Conservation (phyloP, 2,113 vertebrate genomes). For the Indicator maculatus region DNA sequence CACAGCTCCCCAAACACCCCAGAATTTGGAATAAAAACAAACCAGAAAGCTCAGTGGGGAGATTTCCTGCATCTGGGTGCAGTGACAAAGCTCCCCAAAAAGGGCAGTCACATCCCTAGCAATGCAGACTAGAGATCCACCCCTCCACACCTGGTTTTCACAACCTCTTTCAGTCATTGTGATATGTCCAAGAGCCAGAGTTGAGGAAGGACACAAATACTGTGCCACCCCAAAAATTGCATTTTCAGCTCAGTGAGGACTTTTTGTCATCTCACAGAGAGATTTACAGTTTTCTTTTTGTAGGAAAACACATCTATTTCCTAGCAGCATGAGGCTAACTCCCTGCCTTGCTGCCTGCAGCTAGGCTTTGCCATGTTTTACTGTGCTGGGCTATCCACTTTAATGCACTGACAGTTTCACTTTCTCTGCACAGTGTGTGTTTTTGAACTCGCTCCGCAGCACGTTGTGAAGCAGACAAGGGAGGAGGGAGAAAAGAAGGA, state of each 20-base stretch:
- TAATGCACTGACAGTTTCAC: slow-evolving; percentile 25
- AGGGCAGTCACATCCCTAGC: background rate
- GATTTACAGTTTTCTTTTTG: background rate
- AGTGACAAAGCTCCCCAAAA: background rate
- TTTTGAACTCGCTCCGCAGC: background rate
- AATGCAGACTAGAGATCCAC: background rate
- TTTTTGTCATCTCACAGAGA: background rate
- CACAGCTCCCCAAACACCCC: fast-evolving
- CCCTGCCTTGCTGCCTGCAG: background rate
- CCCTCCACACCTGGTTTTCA: background rate
- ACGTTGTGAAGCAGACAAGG: background rate
- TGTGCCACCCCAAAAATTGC: background rate
- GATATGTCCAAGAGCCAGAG: background rate
- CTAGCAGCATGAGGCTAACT: slow-evolving; percentile 3
- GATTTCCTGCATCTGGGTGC: background rate
- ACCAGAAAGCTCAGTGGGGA: background rate
- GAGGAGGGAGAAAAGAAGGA: background rate
- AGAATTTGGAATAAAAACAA: background rate
- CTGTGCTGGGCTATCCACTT: background rate
- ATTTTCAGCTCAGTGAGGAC: background rate
- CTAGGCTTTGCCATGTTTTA: background rate
- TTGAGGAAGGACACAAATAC: background rate
- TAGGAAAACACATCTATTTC: slow-evolving; percentile 5
- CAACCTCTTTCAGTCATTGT: fast-evolving
- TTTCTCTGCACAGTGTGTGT: slow-evolving; percentile 2